Conservation (phyloP, 2,888 invertebrate genomes). For the Microctonus aethiopoides region DNA sequence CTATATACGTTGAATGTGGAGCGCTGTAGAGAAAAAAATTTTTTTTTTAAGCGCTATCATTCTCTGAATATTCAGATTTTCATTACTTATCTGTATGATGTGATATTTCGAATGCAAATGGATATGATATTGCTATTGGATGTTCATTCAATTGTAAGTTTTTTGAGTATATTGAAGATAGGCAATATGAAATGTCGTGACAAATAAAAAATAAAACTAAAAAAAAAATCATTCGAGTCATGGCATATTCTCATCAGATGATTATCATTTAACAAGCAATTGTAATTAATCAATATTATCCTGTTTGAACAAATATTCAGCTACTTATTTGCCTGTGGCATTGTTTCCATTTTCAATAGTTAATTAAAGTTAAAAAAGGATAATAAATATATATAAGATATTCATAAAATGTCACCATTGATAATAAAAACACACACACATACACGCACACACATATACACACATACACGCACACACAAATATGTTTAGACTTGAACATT, state of each 20-base stretch:
- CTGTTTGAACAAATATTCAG: background rate
- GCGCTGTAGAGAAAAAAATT: too few relatives aligned
- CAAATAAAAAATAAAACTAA: background rate
- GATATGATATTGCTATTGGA: background rate
- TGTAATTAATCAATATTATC: background rate
- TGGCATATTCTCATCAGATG: background rate
- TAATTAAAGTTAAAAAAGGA: background rate
- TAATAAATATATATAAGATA: background rate
- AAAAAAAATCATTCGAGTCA: background rate
- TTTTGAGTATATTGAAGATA: background rate
- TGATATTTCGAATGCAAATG: too few relatives aligned
- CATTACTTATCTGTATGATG: background rate
- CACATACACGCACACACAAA: background rate
- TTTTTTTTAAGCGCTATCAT: too few relatives aligned
- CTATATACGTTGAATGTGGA: conserved; percentile 18
- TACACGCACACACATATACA: too few relatives aligned
- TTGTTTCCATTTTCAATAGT: background rate
- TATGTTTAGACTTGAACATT: background rate
- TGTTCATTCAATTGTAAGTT: background rate
- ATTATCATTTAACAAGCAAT: background rate
- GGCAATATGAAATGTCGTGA: background rate
- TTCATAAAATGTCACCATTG: background rate
- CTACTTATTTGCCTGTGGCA: background rate
- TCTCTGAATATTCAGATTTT: too few relatives aligned
- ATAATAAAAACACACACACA: too few relatives aligned